Conservation (phyloP, 2,888 invertebrate genomes). For the Euplexia lucipara region DNA sequence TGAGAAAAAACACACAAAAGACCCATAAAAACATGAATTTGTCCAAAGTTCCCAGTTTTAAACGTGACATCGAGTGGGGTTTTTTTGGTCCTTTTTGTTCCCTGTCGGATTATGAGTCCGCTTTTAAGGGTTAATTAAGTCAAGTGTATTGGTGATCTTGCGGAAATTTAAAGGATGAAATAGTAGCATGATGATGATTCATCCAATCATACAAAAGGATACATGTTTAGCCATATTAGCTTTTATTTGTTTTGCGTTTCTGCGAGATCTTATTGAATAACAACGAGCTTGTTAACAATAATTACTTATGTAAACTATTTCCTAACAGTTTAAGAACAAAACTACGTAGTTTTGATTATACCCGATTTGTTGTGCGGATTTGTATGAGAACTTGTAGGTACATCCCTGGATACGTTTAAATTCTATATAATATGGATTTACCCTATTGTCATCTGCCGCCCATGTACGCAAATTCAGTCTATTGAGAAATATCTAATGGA, state of each 20-base stretch:
- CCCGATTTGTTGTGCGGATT: too few relatives aligned
- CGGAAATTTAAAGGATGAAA: constrained; percentile 73
- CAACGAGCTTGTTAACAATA: too few relatives aligned
- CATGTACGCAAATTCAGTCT: too few relatives aligned
- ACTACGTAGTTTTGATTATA: too few relatives aligned
- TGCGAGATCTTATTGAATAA: constrained; percentile 23
- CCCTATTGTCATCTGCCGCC: too few relatives aligned
- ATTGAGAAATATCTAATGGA: too few relatives aligned
- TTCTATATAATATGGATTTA: too few relatives aligned
- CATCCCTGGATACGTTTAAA: too few relatives aligned
- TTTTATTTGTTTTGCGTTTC: constrained; percentile 51
- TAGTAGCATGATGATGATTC: constrained; percentile 71
- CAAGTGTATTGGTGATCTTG: constrained; percentile 83
- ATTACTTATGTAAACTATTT: neutral
- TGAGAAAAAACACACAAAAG: constrained; percentile 90
- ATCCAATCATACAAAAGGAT: constrained; percentile 46
- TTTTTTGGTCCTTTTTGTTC: constrained; percentile 83
- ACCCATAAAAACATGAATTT: constrained; percentile 86
- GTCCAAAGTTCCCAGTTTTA: constrained; percentile 82
- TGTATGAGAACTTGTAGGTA: too few relatives aligned
- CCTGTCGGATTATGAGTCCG: constrained; percentile 81
- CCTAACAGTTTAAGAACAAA: neutral
- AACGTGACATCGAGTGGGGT: constrained; percentile 87
- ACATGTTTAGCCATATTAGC: constrained; percentile 51
- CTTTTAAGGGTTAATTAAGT: constrained; percentile 88